Percentiles rank a stretch among this genome's conserved stretches.
Conservation (phyloP, 2,888 invertebrate genomes). For the Sthenelais limicola region DNA sequence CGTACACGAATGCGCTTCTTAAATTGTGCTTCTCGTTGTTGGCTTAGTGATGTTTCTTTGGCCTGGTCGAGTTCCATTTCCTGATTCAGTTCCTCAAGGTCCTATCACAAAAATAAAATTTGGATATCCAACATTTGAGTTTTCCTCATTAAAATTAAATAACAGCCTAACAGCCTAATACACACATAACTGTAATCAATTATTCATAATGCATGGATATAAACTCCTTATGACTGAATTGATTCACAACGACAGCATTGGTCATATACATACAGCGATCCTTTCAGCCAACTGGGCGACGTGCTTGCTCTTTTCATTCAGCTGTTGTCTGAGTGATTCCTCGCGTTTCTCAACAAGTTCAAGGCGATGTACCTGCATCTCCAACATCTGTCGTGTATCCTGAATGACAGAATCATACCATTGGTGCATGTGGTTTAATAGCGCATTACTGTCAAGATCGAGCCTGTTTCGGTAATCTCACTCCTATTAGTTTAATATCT, state of each 20-base stretch:
- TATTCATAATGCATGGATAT: no score
- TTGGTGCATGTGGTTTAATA: no score
- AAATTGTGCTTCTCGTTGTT: constrained; percentile 41
- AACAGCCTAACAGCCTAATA: no score
- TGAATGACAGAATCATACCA: constrained; percentile 48
- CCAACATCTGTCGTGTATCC: constrained; percentile 63
- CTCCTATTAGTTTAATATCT: no score
- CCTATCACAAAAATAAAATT: constrained; percentile 40
- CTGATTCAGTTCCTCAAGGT: constrained; percentile 70
- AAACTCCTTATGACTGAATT: no score
- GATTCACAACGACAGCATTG: no score
- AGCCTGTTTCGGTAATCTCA: no score
- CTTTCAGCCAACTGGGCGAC: constrained; percentile 44
- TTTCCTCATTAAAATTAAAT: no score
- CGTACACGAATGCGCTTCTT: constrained; percentile 41
- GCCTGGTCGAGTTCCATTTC: constrained; percentile 71
- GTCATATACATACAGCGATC: constrained; percentile 45
- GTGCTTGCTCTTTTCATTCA: constrained; percentile 57
- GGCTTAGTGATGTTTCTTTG: constrained; percentile 40
- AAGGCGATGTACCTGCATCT: constrained; percentile 61
- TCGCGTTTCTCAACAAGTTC: constrained; percentile 60
- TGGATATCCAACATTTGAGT: no score
- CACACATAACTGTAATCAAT: no score
- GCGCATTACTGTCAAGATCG: no score
- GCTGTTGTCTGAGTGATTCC: constrained; percentile 58